These are phyloP conservation scores for Delphinus delphis DNA, from an alignment of 2,113 vertebrate genomes.

Conservation along the genomic window DNA sequence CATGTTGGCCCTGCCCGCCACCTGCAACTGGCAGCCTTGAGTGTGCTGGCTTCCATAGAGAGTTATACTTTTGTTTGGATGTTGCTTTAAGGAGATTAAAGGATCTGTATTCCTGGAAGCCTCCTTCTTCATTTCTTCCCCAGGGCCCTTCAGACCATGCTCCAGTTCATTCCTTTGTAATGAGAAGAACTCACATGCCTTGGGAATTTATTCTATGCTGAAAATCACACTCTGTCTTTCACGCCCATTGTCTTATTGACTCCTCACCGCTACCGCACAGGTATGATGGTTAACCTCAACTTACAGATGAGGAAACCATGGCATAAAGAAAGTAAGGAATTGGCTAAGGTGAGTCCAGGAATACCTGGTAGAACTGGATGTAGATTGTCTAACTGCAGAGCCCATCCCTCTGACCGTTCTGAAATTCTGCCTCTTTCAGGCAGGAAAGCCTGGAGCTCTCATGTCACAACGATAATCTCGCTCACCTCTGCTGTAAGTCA, in stretches of 20 bases:
- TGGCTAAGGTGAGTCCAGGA: not conserved
- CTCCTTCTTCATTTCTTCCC: not conserved
- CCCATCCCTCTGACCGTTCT: not conserved
- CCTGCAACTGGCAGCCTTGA: not conserved
- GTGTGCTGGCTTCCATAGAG: not conserved
- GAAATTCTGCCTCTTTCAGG: not conserved
- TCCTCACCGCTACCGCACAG: not conserved
- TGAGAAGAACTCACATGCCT: conserved; percentile 39
- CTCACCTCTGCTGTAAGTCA: not conserved
- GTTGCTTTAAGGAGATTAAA: conserved; percentile 42
- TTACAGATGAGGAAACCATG: not conserved
- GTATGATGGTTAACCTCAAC: not conserved
- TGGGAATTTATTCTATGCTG: not conserved
- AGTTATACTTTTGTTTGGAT: conserved; percentile 53
- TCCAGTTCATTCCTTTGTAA: conserved; percentile 47
- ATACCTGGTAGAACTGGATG: not conserved
- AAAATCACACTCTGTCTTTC: not conserved
- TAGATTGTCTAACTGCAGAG: not conserved
- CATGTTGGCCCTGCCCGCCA: not conserved
- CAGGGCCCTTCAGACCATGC: not conserved
- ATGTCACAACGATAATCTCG: not conserved
- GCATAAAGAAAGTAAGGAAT: not conserved
- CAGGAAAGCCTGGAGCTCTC: not conserved
- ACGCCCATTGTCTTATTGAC: not conserved
- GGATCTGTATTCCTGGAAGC: conserved; percentile 60